Conservation (phyloP, 2,797 vertebrate species). For the Fistularia tabacaria region DNA sequence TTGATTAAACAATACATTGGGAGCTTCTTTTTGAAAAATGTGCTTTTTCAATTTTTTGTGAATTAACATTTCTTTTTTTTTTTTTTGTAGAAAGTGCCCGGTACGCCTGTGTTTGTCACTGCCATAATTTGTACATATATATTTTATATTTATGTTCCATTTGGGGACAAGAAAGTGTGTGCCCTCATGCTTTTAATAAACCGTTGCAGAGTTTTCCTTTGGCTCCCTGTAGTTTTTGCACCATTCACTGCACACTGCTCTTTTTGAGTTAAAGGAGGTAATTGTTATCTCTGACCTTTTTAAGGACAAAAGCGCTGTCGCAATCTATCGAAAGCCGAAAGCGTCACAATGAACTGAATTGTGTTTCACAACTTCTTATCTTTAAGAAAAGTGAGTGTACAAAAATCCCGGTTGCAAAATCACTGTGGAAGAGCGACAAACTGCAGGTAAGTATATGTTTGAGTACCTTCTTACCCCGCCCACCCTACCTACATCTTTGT, state of each 20-base stretch:
- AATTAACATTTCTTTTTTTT: conserved; percentile 49
- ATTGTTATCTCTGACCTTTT: not conserved
- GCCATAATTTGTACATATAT: conserved; percentile 70
- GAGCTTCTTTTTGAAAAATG: conserved; percentile 35
- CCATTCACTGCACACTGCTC: not conserved
- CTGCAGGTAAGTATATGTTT: too few species aligned
- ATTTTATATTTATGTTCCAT: conserved; percentile 79
- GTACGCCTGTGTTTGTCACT: conserved; percentile 62
- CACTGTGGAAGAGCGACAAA: too few species aligned
- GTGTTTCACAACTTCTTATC: too few species aligned
- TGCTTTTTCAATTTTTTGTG: conserved; percentile 32
- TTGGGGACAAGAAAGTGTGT: conserved; percentile 59
- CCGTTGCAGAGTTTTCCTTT: conserved; percentile 55
- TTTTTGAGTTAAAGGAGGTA: not conserved
- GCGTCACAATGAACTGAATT: too few species aligned
- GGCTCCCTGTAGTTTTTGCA: conserved; percentile 1
- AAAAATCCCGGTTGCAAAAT: too few species aligned
- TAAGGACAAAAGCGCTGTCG: too few species aligned
- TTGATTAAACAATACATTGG: conserved; percentile 44
- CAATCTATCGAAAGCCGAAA: too few species aligned
- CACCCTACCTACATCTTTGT: too few species aligned
- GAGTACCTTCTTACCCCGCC: too few species aligned
- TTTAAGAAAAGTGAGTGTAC: too few species aligned
- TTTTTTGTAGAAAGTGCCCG: conserved; percentile 41
- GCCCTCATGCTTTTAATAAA: conserved; percentile 78